Evolutionary conservation across 2,888 invertebrate species (phyloP), one percentile per base, ranked within the genome.

Genomic region (Hirtodrosophila trivittata): DNA sequence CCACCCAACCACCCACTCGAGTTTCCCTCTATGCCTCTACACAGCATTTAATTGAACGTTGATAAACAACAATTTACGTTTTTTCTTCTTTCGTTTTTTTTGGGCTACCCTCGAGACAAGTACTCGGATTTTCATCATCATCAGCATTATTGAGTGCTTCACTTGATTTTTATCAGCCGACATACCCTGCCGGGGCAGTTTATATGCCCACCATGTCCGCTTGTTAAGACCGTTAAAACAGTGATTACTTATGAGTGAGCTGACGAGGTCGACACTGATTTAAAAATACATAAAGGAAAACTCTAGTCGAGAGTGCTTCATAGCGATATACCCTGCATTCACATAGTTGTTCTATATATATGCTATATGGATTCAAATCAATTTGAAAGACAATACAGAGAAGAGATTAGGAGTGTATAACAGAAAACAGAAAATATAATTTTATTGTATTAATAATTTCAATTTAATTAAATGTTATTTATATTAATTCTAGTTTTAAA

Each of bases 261-360:
- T 39, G 57, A 52, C 28, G 38, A 45, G 55, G 50, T 25, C 55
- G 59, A 52, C 41, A 54, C 46, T 56, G 77, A 62, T 73, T 80
- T 81, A 81, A 84, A 84, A 72, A 77, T 67, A 73, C 78, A 84
- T 81, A 60, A 77, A 77, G 67, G 64, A 59, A 58, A 58, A 69
- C 68, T 67, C n/a, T 62, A 67, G 18, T 5, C 18, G 5, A 21
- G 5, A 21, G 18, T 21, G 18, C 2, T 21, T 2, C 18, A 5
- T 21, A 21, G 18, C 3, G 5, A 21, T 2, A 28, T 28, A 28
- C 28, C 28, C 28, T 28, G 25, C n/a, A n/a, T n/a, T n/a, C n/a
- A n/a, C n/a, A n/a, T n/a, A n/a, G n/a, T n/a, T n/a, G n/a, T n/a
- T n/a, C n/a, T n/a, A n/a, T n/a, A n/a, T n/a, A n/a, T n/a, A n/a